Conservation (phyloP, 2,888 invertebrate genomes). For the Macaria notata region DNA sequence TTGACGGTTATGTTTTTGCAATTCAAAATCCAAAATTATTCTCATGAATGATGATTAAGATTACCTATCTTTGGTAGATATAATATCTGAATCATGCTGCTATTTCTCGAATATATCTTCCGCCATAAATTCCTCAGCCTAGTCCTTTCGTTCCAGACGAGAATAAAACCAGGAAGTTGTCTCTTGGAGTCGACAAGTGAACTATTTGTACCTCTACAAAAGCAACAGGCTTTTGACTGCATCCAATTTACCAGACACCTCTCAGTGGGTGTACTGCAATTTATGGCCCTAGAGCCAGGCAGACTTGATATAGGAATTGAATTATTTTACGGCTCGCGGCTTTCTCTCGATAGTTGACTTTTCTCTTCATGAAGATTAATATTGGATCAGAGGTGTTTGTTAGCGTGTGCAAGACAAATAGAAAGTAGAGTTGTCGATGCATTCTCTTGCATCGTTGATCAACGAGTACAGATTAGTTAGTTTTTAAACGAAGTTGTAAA, state of each 20-base stretch:
- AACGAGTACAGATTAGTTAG: slow-evolving; percentile 3
- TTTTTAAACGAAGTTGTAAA: slow-evolving; percentile 20
- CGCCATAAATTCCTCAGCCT: background rate
- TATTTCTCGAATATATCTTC: no score
- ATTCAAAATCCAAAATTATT: no score
- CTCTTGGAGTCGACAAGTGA: slow-evolving; percentile 15
- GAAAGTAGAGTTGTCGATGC: slow-evolving; percentile 35
- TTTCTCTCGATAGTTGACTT: slow-evolving; percentile 37
- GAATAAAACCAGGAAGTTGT: slow-evolving; percentile 28
- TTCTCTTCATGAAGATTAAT: slow-evolving; percentile 39
- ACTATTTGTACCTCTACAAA: slow-evolving; percentile 8
- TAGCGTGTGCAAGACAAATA: slow-evolving; percentile 28
- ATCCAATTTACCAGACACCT: slow-evolving; percentile 4
- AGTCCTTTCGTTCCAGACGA: slow-evolving; percentile 9
- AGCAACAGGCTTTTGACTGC: slow-evolving; percentile 8
- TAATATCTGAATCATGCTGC: no score
- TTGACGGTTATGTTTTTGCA: no score
- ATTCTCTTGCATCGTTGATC: slow-evolving; percentile 25
- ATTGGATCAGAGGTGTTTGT: slow-evolving; percentile 35
- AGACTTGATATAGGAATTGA: slow-evolving; percentile 2
- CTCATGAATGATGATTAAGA: no score
- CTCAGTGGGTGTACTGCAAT: slow-evolving; percentile 1
- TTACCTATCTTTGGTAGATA: no score
- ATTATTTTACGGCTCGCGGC: slow-evolving; percentile 32
- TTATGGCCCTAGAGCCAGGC: slow-evolving; percentile 8